phyloP scores from a whole-genome alignment of 1,140 invertebrate species.

The Agrilus planipennis region DNA sequence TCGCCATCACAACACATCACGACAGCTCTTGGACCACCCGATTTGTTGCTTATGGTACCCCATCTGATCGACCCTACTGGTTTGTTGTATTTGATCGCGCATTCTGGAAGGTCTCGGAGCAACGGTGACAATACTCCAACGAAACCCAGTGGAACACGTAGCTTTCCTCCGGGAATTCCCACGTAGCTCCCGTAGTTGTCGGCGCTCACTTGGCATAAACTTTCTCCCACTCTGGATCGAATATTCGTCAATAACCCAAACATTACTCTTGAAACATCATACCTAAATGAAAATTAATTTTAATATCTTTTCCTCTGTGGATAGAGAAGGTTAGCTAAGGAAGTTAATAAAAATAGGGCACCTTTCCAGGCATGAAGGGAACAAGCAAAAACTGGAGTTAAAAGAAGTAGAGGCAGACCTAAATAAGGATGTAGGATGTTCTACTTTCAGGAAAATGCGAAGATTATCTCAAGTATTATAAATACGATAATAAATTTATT shows the following conservation, averaged over 20 bases:
- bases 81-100: conserved; percentile 45
- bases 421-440: too few relatives aligned
- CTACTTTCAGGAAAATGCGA: too few relatives aligned
- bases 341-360: too few relatives aligned
- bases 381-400: too few relatives aligned
- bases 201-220: conserved; percentile 49
- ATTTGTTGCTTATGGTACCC: conserved; percentile 40
- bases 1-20: conserved; percentile 61
- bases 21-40: conserved; percentile 39
- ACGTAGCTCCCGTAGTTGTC: conserved; percentile 53
- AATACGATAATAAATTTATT: too few relatives aligned
- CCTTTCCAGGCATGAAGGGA: too few relatives aligned
- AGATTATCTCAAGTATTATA: too few relatives aligned
- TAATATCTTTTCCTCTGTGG: too few relatives aligned
- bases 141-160: conserved; percentile 49
- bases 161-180: conserved; percentile 52
- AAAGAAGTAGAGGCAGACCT: too few relatives aligned
- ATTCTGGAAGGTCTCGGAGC: conserved; percentile 44
- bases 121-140: conserved; percentile 51
- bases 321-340: too few relatives aligned
- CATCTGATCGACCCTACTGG: conserved; percentile 49
- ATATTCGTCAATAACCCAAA: conserved; percentile 49
- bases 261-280: conserved; percentile 51
- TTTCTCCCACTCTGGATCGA: conserved; percentile 46
- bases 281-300: conserved; percentile 32